Conservation (phyloP, 2,888 invertebrate genomes). For the Agonum fuliginosum region DNA sequence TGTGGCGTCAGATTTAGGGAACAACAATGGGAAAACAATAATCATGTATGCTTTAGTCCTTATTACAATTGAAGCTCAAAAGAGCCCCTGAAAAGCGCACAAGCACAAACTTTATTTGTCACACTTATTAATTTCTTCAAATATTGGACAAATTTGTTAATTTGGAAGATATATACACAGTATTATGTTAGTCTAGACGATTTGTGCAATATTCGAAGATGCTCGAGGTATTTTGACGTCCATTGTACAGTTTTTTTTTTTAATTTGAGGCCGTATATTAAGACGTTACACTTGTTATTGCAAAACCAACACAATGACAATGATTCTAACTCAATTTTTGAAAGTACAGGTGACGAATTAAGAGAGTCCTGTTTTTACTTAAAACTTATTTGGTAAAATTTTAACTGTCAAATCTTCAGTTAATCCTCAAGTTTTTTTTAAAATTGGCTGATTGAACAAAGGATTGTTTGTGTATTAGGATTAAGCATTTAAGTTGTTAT, state of each 20-base stretch:
- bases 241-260: slow-evolving; percentile 2
- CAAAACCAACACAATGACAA: no score
- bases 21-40: slow-evolving; percentile 45
- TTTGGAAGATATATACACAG: not conserved
- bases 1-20: slow-evolving; percentile 28
- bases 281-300: no score
- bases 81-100: slow-evolving; percentile 35
- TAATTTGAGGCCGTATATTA: slow-evolving; percentile 27
- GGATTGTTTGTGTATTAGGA: no score
- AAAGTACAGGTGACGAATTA: no score
- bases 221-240: slow-evolving; percentile 5
- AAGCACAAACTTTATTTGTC: slow-evolving; percentile 42
- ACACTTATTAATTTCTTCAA: not conserved
- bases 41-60: slow-evolving; percentile 25
- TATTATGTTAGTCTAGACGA: not conserved
- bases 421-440: no score
- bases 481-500: no score
- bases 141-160: slow-evolving; percentile 3
- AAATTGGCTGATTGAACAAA: no score
- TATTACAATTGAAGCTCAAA: slow-evolving; percentile 26
- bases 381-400: no score
- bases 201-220: slow-evolving; percentile 14
- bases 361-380: no score
- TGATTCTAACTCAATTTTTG: no score
- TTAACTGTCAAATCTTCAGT: no score